Evolutionary conservation across 2,888 invertebrate species (phyloP), one percentile per base, ranked within the genome.

Genomic region (Pheosia gnoma): DNA sequence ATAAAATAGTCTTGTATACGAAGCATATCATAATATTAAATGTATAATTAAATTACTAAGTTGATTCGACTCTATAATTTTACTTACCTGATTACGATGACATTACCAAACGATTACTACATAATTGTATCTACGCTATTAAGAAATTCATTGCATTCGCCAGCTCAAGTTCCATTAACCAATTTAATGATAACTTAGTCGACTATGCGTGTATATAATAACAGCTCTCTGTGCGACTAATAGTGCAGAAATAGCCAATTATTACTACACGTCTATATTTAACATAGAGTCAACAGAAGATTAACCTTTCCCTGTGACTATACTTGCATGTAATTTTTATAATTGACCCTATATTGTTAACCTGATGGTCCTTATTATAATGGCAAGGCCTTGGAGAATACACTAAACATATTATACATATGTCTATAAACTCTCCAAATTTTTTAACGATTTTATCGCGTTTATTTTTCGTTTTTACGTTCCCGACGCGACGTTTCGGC

Each of bases 181-280:
- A 51, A 51, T 51, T 25, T 51, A 59, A 63, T 74, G 68, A 63
- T 63, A 65, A 71, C 68, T 68, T 63, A 74, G 71, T 59, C 63
- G 59, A 65, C 68, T 67, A 55, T 51, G 25, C 51, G 51, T 51
- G 59, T 43, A 25, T 66, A 65, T 65, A 65, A 74, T 67, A 71
- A 74, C 66, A 56, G 61, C 59, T 65, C 63, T 65, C 65, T 67
- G 60, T 55, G 38, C 54, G 58, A 65, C 71, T 77, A 74, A 76
- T 74, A 71, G 74, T 59, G 64, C 74, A 74, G 67, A 74, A 77
- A 71, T 71, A 74, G 66, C 68, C 63, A 74, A 77, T 74, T 74
- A 77, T 77, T 71, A 77, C 47, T 58, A 67, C 68, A 66, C 66
- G 59, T 69, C 72, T 77, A 74, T 74, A 74, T 69, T 74, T 77